These are phyloP conservation scores for Dipodomys ordii DNA, from an alignment of 2,113 vertebrate genomes.

Conservation along the genomic window DNA sequence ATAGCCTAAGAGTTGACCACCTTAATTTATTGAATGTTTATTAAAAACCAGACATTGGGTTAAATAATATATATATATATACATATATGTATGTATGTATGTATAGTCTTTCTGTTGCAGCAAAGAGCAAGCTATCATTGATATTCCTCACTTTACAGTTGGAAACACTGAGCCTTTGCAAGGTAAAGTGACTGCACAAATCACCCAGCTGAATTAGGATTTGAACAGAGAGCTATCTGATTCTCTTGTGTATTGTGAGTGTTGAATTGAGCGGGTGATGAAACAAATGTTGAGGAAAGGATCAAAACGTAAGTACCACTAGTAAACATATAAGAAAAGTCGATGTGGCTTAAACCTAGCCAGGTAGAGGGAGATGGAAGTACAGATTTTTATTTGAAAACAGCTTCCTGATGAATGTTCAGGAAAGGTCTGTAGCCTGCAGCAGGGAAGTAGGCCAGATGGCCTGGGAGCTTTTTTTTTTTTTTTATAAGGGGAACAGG, in stretches of 20 bases:
- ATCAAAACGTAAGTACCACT: neutral
- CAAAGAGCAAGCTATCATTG: neutral
- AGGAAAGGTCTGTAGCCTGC: neutral
- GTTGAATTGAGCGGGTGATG: neutral
- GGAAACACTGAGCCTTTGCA: neutral
- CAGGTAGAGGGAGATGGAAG: slow-evolving; percentile 17
- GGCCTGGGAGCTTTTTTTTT: slow-evolving; percentile 30
- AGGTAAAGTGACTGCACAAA: neutral
- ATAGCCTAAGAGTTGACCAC: neutral
- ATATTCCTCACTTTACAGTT: neutral
- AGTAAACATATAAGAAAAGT: neutral
- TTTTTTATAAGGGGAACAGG: slow-evolving; percentile 11
- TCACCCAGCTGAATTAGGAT: neutral
- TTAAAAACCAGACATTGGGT: neutral
- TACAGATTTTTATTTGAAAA: slow-evolving; percentile 23
- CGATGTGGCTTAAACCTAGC: neutral
- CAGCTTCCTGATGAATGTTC: neutral
- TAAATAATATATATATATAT: neutral
- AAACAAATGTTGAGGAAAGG: neutral
- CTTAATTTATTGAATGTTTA: neutral
- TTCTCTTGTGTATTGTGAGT: neutral
- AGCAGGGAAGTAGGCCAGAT: slow-evolving; percentile 54
- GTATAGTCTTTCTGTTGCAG: neutral
- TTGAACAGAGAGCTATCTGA: slow-evolving; percentile 22
- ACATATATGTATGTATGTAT: too few relatives aligned